Conservation (phyloP, 2,888 invertebrate species). For the Apodemia duryi region DNA sequence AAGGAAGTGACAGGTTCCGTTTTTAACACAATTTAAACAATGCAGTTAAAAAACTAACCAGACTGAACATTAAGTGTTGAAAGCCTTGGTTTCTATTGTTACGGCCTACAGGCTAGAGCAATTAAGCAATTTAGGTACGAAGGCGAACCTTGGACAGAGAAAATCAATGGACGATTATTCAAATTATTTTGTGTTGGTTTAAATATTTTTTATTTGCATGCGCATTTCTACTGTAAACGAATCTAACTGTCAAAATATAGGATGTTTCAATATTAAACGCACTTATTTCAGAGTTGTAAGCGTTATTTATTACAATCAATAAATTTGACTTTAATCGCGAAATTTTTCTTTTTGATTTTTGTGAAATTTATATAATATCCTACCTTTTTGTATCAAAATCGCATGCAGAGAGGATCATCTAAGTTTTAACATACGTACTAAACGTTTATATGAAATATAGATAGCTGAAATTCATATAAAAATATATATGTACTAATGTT, state of each 20-base stretch:
- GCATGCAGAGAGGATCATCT: no score
- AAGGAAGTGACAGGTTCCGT: conserved; percentile 64
- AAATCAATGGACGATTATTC: conserved; percentile 27
- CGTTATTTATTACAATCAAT: no score
- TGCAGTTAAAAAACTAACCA: conserved; percentile 49
- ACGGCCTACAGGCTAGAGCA: conserved; percentile 50
- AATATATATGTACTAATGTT: no score
- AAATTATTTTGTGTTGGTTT: conserved; percentile 5
- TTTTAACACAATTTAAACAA: conserved; percentile 49
- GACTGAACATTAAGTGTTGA: conserved; percentile 45
- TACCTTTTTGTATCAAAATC: no score
- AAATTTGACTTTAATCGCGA: no score
- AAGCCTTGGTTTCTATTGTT: conserved; percentile 61
- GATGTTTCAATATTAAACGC: neutral
- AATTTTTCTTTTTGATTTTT: no score
- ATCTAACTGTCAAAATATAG: neutral
- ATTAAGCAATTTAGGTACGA: conserved; percentile 55
- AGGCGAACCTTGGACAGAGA: conserved; percentile 53
- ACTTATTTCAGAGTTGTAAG: no score
- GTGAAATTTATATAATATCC: no score
- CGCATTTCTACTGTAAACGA: neutral
- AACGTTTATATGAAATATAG: no score
- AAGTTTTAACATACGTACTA: no score
- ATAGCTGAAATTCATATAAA: no score
- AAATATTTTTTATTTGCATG: neutral